Percentiles rank a stretch among this genome's conserved stretches.
These are phyloP conservation scores for Trachelus iudaicus DNA, from an alignment of 2,888 invertebrate genomes.

Conservation along the genomic window DNA sequence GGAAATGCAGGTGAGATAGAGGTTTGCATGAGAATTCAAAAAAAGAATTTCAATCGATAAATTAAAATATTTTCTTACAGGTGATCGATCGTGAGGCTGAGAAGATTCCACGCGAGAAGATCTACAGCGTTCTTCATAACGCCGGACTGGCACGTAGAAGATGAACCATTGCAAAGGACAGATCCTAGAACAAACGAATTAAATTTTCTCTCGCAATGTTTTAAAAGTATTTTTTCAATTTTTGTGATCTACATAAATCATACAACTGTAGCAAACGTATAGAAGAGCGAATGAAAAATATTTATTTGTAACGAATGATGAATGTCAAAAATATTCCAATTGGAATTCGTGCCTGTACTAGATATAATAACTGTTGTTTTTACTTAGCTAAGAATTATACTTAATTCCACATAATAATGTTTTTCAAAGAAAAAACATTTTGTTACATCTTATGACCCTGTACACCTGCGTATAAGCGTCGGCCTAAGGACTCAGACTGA, in stretches of 20 bases:
- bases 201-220: not conserved
- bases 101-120: slow-evolving; percentile 81
- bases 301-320: not conserved
- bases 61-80: slow-evolving; percentile 43
- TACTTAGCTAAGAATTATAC: not conserved
- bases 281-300: not conserved
- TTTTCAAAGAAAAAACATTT: not conserved
- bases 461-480: not conserved
- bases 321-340: not conserved
- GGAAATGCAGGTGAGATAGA: slow-evolving; percentile 72
- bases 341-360: not conserved
- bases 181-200: not conserved
- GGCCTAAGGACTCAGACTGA: not conserved
- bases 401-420: not conserved
- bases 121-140: slow-evolving; percentile 79
- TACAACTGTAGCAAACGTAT: not conserved
- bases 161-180: slow-evolving; percentile 28
- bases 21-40: not conserved
- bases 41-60: not conserved
- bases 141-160: slow-evolving; percentile 72
- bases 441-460: not conserved
- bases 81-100: slow-evolving; percentile 84
- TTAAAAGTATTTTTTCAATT: not conserved
- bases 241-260: not conserved
- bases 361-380: not conserved